Conservation (phyloP, 2,888 invertebrate species). For the Pycnomerus fuliginosus region DNA sequence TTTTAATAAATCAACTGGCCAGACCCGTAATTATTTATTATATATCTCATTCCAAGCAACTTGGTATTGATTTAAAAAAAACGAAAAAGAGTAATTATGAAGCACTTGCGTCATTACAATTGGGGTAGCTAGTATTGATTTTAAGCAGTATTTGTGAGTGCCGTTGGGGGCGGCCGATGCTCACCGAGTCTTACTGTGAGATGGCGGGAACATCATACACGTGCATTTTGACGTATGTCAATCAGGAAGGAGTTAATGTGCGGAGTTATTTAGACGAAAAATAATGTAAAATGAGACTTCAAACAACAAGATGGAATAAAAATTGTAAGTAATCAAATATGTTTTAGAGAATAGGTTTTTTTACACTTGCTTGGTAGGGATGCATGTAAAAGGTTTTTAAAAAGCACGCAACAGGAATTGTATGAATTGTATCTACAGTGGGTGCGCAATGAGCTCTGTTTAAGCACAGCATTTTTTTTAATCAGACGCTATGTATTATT, state of each 20-base stretch:
- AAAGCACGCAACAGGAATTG: conserved; percentile 47
- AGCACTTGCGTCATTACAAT: conserved; percentile 37
- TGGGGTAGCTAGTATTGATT: conserved; percentile 38
- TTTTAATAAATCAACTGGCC: too few relatives aligned
- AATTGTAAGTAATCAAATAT: conserved; percentile 1
- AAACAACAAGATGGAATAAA: too few relatives aligned
- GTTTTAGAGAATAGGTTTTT: conserved; percentile 6
- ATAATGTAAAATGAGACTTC: too few relatives aligned
- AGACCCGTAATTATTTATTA: too few relatives aligned
- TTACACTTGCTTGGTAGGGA: conserved; percentile 19
- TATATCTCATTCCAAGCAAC: conserved; percentile 16
- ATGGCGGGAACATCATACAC: conserved; percentile 48
- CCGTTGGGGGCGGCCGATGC: conserved; percentile 26
- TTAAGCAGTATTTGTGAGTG: conserved; percentile 32
- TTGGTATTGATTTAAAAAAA: conserved; percentile 34
- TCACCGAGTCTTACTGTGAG: conserved; percentile 31
- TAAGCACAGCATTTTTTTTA: conserved; percentile 42
- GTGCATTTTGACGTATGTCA: conserved; percentile 47
- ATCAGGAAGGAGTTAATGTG: conserved; percentile 36
- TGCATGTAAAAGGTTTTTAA: conserved; percentile 45
- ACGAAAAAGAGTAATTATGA: conserved; percentile 29
- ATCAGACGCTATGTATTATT: conserved; percentile 38
- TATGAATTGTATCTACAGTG: conserved; percentile 48
- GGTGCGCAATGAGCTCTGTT: conserved; percentile 48
- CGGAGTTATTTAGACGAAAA: too few relatives aligned